Percentiles rank a stretch among this genome's conserved stretches.
These are phyloP conservation scores for Teleiodes luculella DNA, from an alignment of 2,888 invertebrate species.

Conservation along the genomic window DNA sequence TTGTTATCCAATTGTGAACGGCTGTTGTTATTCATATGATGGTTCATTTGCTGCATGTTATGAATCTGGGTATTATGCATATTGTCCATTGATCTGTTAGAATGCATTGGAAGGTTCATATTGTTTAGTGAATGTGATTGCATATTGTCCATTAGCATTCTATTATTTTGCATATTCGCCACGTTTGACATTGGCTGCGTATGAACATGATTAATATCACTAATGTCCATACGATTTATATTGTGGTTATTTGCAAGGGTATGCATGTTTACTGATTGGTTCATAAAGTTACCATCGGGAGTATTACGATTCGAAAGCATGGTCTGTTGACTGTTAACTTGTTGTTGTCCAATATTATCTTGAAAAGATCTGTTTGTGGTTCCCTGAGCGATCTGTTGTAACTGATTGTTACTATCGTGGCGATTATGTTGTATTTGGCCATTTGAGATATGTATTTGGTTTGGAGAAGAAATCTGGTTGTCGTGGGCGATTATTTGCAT, in stretches of 20 bases:
- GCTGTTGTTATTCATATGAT: constrained; percentile 55
- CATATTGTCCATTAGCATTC: constrained; percentile 70
- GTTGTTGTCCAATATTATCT: constrained; percentile 60
- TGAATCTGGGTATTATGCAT: constrained; percentile 67
- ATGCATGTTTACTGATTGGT: constrained; percentile 67
- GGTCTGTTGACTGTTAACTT: constrained; percentile 54
- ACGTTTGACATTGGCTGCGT: constrained; percentile 60
- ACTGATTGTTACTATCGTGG: constrained; percentile 55
- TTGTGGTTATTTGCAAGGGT: constrained; percentile 55
- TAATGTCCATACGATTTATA: constrained; percentile 56
- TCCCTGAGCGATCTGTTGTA: constrained; percentile 59
- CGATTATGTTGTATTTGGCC: constrained; percentile 71
- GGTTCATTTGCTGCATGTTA: constrained; percentile 67
- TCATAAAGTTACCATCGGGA: constrained; percentile 59
- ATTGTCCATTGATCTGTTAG: constrained; percentile 63
- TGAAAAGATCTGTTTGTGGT: constrained; percentile 56
- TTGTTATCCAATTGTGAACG: constrained; percentile 60
- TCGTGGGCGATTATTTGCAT: constrained; percentile 68
- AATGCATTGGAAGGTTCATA: constrained; percentile 62
- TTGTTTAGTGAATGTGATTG: constrained; percentile 62
- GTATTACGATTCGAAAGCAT: constrained; percentile 61
- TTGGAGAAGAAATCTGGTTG: constrained; percentile 51
- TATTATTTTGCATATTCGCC: constrained; percentile 64
- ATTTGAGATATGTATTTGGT: constrained; percentile 73
- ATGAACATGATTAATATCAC: constrained; percentile 67